A percentile compares a stretch with the other conserved stretches of the same genome.
phyloP scores from a whole-genome alignment of 2,888 invertebrate genomes.

The Deilephila elpenor region DNA sequence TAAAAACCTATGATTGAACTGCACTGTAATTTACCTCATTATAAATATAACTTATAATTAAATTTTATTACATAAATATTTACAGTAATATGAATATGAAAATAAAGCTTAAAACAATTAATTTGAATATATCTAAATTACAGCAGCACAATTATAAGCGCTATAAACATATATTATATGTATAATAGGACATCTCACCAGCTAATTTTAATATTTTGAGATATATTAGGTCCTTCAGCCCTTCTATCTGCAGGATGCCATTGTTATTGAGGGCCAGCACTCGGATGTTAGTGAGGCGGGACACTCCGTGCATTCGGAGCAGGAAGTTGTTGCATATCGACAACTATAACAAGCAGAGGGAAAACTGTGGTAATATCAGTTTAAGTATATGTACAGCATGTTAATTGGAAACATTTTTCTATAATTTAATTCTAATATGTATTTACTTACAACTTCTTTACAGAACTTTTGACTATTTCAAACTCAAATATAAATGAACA shows the following conservation, averaged over 20 bases:
- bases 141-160: not conserved
- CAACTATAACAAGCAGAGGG: conserved; percentile 84
- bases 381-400: not conserved
- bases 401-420: not conserved
- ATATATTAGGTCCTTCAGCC: conserved; percentile 92
- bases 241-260: conserved; percentile 95
- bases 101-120: no score
- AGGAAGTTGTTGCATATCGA: conserved; percentile 94
- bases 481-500: no score
- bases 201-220: conserved; percentile 91
- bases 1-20: no score
- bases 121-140: not conserved
- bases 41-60: no score
- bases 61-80: no score
- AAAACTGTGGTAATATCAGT: not conserved
- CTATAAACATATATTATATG: not conserved
- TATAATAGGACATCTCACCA: conserved; percentile 58
- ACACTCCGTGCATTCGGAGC: conserved; percentile 94
- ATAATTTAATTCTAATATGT: no score
- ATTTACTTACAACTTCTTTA: no score
- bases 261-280: conserved; percentile 94
- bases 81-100: no score
- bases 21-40: no score
- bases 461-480: no score
- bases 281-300: conserved; percentile 90